Evolutionary conservation across 2,113 vertebrate genomes (phyloP).

Genomic region (Sclerurus mexicanus): DNA sequence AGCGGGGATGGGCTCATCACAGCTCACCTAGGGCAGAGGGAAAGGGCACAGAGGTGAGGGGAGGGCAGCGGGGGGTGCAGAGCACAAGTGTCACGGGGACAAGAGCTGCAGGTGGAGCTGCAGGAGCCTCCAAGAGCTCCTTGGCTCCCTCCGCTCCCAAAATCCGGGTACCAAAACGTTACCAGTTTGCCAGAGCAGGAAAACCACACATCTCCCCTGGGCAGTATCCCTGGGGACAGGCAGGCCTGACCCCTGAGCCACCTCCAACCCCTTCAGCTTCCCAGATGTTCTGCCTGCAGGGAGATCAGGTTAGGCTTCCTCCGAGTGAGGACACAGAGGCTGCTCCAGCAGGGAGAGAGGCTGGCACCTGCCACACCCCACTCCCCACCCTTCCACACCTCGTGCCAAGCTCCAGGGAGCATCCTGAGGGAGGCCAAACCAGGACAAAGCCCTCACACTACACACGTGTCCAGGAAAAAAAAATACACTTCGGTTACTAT

Average conservation of each 20-base stretch:
- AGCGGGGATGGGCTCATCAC: background rate
- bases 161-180: background rate
- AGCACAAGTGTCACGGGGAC: rapidly evolving
- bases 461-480: background rate
- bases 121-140: background rate
- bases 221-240: background rate
- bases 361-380: background rate
- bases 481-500: background rate
- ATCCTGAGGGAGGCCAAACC: background rate
- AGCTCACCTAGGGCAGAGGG: slow-evolving; percentile 39
- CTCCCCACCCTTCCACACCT: background rate
- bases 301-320: rapidly evolving
- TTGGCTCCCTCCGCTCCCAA: background rate
- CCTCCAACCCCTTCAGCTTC: background rate
- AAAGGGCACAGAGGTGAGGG: slow-evolving; percentile 4
- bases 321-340: background rate
- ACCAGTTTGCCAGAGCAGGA: background rate
- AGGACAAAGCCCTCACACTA: background rate
- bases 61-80: background rate
- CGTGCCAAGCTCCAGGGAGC: background rate
- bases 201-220: rapidly evolving
- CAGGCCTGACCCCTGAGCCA: background rate
- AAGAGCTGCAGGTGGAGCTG: background rate
- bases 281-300: background rate
- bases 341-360: background rate